Percentiles rank a stretch among this genome's conserved stretches.
These are phyloP conservation scores for Hirtodrosophila trivittata DNA, from an alignment of 2,888 invertebrate species.

Conservation along the genomic window DNA sequence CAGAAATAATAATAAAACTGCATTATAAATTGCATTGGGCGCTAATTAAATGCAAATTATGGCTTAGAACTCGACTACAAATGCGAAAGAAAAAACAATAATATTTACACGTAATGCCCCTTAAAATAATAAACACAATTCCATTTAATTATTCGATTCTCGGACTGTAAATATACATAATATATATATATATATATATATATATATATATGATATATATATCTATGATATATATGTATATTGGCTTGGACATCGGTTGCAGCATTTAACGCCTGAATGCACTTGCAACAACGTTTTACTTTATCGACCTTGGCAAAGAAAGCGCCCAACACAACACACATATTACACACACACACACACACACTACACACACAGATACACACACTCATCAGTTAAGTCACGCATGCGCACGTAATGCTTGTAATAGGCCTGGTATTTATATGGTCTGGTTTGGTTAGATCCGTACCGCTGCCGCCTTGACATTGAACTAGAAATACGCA, in stretches of 20 bases:
- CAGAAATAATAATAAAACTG: conserved; percentile 15
- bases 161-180: background rate
- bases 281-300: conserved; percentile 9
- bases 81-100: background rate
- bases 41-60: conserved; percentile 66
- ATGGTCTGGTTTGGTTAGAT: conserved; percentile 6
- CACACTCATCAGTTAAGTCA: conserved; percentile 27
- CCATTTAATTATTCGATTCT: conserved; percentile 26
- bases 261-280: conserved; percentile 51
- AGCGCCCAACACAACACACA: conserved; percentile 17
- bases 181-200: background rate
- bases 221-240: conserved; percentile 5
- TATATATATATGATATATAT: too few relatives aligned
- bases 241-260: conserved; percentile 6
- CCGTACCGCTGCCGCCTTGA: conserved; percentile 26
- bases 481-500: conserved; percentile 38
- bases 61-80: background rate
- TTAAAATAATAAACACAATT: conserved; percentile 10
- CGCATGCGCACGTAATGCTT: conserved; percentile 15
- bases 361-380: background rate
- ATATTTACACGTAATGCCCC: conserved; percentile 5
- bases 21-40: conserved; percentile 31
- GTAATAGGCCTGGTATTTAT: background rate
- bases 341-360: too few relatives aligned
- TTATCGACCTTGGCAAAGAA: conserved; percentile 42